A percentile compares a stretch with the other conserved stretches of the same genome.
Evolutionary conservation across 2,797 vertebrate genomes (phyloP).

Genomic region (Enteromius unitaeniatus): DNA sequence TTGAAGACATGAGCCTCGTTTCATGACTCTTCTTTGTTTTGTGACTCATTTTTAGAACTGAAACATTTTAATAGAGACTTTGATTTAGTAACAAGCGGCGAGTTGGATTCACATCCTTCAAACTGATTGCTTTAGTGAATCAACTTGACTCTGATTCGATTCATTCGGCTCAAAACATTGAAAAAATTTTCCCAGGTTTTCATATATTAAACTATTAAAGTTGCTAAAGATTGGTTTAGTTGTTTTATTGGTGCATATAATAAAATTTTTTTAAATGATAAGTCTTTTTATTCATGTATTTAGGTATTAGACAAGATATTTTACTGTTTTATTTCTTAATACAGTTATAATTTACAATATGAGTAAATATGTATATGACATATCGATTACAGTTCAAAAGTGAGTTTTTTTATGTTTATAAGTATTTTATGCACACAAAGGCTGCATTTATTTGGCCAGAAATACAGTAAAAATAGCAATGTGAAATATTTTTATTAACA

Average conservation of each 20-base stretch:
- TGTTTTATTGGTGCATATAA: not conserved
- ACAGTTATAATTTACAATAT: not conserved
- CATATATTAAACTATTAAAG: not conserved
- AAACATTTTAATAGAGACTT: too few species aligned
- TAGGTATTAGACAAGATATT: too few species aligned
- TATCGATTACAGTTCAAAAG: not conserved
- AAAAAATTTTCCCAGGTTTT: too few species aligned
- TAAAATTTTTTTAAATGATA: not conserved
- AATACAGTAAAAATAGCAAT: not conserved
- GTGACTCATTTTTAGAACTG: too few species aligned
- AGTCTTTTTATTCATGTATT: not conserved
- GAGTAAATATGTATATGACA: not conserved
- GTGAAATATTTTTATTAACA: not conserved
- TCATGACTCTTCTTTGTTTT: too few species aligned
- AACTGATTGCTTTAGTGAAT: too few species aligned
- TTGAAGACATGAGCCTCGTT: too few species aligned
- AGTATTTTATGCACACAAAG: not conserved
- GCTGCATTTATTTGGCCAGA: not conserved
- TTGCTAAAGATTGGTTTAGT: not conserved
- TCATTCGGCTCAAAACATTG: too few species aligned
- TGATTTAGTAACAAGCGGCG: too few species aligned
- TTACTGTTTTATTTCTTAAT: not conserved
- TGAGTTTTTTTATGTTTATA: not conserved
- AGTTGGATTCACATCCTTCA: too few species aligned
- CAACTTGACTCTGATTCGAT: too few species aligned